A percentile compares a stretch with the other conserved stretches of the same genome.
These are phyloP conservation scores for Microcebus lehilahytsara DNA, from an alignment of 2,113 vertebrate genomes.

Conservation along the genomic window DNA sequence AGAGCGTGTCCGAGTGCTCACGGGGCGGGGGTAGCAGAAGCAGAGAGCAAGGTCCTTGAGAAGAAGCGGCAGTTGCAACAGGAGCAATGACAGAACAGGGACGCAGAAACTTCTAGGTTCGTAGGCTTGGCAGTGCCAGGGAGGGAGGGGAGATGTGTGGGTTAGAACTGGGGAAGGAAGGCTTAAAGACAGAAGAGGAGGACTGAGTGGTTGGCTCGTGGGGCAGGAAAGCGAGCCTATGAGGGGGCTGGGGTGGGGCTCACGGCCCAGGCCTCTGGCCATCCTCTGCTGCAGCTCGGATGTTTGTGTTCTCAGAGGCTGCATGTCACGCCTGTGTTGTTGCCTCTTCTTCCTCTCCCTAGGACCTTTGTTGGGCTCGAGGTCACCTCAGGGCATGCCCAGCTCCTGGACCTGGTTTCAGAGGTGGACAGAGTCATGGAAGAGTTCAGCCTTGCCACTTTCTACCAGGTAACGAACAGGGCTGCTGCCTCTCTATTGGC, in stretches of 20 bases:
- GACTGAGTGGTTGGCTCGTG: background rate
- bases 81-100: rapidly evolving
- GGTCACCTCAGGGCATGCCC: conserved; percentile 87
- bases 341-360: background rate
- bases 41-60: background rate
- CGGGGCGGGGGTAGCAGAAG: background rate
- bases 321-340: background rate
- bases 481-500: background rate
- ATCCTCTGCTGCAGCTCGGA: rapidly evolving
- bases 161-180: background rate
- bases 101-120: background rate
- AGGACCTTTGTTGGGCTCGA: conserved; percentile 96
- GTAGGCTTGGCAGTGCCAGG: background rate
- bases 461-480: conserved; percentile 89
- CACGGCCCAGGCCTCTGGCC: rapidly evolving
- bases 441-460: conserved; percentile 91
- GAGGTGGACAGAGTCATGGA: conserved; percentile 91
- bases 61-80: background rate
- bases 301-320: background rate
- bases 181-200: background rate
- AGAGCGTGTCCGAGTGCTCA: background rate
- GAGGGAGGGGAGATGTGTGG: background rate
- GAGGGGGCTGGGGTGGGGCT: background rate
- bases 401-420: conserved; percentile 88
- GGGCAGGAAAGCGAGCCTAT: background rate